These are phyloP conservation scores for Heliconius congener DNA, from an alignment of 1,140 invertebrate genomes.

Conservation along the genomic window DNA sequence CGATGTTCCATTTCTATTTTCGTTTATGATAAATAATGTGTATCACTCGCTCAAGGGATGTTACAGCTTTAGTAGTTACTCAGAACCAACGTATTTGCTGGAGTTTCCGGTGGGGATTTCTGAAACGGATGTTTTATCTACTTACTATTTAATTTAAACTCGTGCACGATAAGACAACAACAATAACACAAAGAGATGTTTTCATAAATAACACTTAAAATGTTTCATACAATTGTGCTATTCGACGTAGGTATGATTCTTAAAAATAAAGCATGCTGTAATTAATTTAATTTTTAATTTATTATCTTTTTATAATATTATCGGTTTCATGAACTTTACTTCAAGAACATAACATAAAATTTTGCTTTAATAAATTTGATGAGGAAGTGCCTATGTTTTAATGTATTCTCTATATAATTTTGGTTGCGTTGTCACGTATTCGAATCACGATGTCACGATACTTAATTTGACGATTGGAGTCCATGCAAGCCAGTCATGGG, in stretches of 20 bases:
- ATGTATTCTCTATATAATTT: not conserved
- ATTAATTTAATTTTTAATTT: not conserved
- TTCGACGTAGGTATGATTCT: not conserved
- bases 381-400: not conserved
- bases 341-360: not conserved
- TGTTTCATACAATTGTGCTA: not conserved
- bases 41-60: slow-evolving; percentile 20
- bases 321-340: not conserved
- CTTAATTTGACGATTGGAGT: slow-evolving; percentile 32
- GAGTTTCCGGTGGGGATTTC: slow-evolving; percentile 24
- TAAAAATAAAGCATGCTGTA: not conserved
- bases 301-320: not conserved
- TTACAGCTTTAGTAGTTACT: slow-evolving; percentile 11
- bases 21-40: slow-evolving; percentile 20
- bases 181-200: not conserved
- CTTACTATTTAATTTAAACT: not conserved
- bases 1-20: slow-evolving; percentile 34
- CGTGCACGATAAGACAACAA: not conserved
- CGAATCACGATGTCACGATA: not conserved
- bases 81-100: slow-evolving; percentile 18
- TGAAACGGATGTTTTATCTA: slow-evolving; percentile 20
- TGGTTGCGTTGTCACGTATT: slow-evolving; percentile 14
- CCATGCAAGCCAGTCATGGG: slow-evolving; percentile 16
- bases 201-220: not conserved
- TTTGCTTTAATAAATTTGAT: not conserved